Evolutionary conservation across 2,888 invertebrate genomes (phyloP).

Genomic region (Leptura quadrifasciata): DNA sequence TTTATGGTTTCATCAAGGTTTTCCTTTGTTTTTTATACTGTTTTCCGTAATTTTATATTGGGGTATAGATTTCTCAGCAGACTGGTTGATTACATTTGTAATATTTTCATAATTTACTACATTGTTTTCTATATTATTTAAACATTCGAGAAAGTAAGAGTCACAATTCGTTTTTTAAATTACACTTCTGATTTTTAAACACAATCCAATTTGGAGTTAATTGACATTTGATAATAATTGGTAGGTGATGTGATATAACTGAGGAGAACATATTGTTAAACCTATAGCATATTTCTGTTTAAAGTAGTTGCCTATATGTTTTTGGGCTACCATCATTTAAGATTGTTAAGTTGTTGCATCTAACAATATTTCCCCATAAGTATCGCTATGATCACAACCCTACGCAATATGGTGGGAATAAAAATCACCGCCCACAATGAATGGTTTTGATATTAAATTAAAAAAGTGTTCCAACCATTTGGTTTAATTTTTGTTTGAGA

Average conservation of each 20-base stretch:
- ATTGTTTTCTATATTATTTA: background rate
- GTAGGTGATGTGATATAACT: no score
- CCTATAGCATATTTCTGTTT: background rate
- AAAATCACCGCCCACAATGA: no score
- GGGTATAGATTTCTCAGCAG: conserved; percentile 21
- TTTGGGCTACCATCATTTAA: conserved; percentile 39
- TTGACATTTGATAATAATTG: no score
- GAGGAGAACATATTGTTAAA: no score
- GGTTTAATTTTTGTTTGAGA: background rate
- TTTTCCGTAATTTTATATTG: background rate
- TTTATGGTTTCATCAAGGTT: conserved; percentile 25
- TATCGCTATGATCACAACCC: background rate
- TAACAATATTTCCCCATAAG: background rate
- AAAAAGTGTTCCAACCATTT: background rate
- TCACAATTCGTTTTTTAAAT: conserved; percentile 27
- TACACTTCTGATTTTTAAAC: no score
- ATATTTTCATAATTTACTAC: background rate
- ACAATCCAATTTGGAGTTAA: no score
- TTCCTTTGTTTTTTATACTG: conserved; percentile 1
- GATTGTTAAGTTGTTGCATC: conserved; percentile 16
- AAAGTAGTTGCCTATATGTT: background rate
- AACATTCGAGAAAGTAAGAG: background rate
- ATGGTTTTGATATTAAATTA: background rate
- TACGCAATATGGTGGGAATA: background rate
- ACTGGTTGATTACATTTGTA: background rate